Evolutionary conservation across 1,140 invertebrate genomes (phyloP), one percentile per base, ranked within the genome.

Genomic region (Frieseomelitta varia): DNA sequence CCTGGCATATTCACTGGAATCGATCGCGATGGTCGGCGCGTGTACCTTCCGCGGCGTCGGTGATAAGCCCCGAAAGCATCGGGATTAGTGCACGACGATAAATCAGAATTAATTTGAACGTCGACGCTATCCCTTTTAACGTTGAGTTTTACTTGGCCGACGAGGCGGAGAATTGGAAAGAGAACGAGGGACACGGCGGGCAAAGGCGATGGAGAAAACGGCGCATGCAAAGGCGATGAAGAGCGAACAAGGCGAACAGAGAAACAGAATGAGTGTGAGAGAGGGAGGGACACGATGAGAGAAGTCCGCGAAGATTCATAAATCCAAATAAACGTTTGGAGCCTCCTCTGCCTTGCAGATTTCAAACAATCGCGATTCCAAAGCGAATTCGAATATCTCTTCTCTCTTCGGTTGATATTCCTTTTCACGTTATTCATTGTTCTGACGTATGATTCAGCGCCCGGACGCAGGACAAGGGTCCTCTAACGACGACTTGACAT

Each of bases 21-120:
- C 56, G 76, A 72, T 84, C 76, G 68, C 21, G 47, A 74, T 51
- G 75, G 56, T n/a, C 67, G 55, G 39, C 24, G 65, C 68, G 77
- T 73, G 77, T 79, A 79, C 34, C 58, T 65, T 85, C 58, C 77
- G 56, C 19, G 14, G 15, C 76, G 53, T 69, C 47, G 30, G n/a
- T 30, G 79, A 71, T 71, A 84, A 90, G 87, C 82, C 27, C 81
- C 34, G 85, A 82, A 88, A 81, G 39, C 84, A 86, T 83, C 24
- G 74, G 83, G 83, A 93, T 89, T 89, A 87, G 83, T 80, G 85
- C 72, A 79, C 74, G 47, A 77, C 89, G 85, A 91, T 93, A 92
- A 93, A 93, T 93, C 91, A 92, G 90, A 92, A 93, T 93, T 93
- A 93, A 92, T 93, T 93, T 88, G 69, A 90, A 88, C 89, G 85